Conservation (phyloP, 2,113 vertebrate genomes). For the Esox niger region DNA sequence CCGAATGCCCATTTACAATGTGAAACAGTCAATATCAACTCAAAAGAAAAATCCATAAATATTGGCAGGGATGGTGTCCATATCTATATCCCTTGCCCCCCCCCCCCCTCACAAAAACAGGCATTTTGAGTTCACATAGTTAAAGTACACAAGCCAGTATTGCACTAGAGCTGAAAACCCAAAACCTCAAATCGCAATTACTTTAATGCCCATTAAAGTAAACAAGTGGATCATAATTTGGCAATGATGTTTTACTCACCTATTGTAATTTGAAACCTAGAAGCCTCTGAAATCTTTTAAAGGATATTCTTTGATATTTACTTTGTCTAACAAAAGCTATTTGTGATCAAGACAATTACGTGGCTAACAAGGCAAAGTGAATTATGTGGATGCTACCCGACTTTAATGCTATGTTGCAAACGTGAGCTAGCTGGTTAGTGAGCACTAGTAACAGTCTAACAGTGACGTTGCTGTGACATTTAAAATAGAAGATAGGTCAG, state of each 20-base stretch:
- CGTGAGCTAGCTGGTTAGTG: no score
- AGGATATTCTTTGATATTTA: no score
- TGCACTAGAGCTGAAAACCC: neutral
- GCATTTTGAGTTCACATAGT: constrained; percentile 10
- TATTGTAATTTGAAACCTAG: neutral
- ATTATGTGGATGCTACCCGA: no score
- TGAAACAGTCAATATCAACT: constrained; percentile 53
- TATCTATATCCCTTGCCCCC: constrained; percentile 37
- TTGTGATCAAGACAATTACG: no score
- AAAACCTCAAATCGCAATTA: neutral
- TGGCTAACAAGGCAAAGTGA: no score
- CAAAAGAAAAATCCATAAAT: constrained; percentile 64
- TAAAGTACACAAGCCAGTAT: neutral
- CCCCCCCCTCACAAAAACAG: no score
- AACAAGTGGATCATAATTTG: constrained; percentile 9
- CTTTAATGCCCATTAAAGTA: constrained; percentile 19
- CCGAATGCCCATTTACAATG: constrained; percentile 48
- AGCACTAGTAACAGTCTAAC: no score
- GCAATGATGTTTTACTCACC: neutral
- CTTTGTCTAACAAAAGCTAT: no score
- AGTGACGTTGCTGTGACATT: no score
- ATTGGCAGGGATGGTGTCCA: constrained; percentile 36
- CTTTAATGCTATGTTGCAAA: no score
- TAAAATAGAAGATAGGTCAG: no score
- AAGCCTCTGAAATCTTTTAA: neutral